Evolutionary conservation across 92 coral and sea anemone genomes (phyloP).

Genomic region (Chrysogorgia sp.): DNA sequence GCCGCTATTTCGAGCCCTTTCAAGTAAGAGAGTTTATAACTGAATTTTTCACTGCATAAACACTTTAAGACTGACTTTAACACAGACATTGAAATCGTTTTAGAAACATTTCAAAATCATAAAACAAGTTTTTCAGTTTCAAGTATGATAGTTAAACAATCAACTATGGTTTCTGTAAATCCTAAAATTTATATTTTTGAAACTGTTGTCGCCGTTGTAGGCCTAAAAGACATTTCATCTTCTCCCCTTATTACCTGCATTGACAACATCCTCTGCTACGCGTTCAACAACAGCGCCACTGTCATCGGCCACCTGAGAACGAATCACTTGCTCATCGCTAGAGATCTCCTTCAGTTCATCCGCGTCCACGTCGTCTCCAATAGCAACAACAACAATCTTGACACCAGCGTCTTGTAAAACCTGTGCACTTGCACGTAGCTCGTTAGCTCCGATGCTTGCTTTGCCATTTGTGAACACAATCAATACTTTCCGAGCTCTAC

Average conservation of each 20-base stretch:
- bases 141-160: no score
- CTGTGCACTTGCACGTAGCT: constrained; percentile 35
- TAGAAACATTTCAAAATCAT: no score
- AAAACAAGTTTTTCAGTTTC: no score
- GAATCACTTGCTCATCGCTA: constrained; percentile 35
- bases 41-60: no score
- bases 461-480: constrained; percentile 42
- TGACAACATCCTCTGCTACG: constrained; percentile 38
- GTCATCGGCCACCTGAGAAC: constrained; percentile 26
- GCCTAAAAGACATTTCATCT: no score
- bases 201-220: no score
- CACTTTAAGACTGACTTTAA: no score
- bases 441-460: constrained; percentile 27
- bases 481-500: constrained; percentile 24
- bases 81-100: no score
- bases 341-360: constrained; percentile 32
- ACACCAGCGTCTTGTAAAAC: constrained; percentile 33
- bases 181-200: no score
- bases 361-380: constrained; percentile 34
- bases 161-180: no score
- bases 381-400: constrained; percentile 38
- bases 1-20: no score
- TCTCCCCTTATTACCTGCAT: constrained; percentile 13
- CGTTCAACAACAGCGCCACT: constrained; percentile 19
- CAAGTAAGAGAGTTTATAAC: no score